Conservation (phyloP, 2,797 vertebrate species). For the Ibycter americanus region DNA sequence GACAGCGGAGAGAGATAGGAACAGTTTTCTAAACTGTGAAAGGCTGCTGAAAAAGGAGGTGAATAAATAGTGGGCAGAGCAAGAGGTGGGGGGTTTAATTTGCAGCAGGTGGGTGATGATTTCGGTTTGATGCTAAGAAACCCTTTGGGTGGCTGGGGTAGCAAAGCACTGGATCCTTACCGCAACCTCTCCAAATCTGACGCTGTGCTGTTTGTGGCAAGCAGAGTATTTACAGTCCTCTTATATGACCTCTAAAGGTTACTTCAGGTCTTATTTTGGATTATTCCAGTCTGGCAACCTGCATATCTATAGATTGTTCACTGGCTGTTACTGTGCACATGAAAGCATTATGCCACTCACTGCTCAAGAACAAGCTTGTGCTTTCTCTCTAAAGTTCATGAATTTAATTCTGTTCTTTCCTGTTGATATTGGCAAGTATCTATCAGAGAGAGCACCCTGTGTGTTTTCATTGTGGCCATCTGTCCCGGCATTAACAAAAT, state of each 20-base stretch:
- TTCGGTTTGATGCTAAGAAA: background rate
- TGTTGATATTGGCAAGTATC: slow-evolving; percentile 62
- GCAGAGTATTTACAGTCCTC: background rate
- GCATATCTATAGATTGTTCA: background rate
- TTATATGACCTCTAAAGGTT: background rate
- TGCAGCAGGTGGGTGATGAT: rapidly evolving
- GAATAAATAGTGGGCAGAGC: background rate
- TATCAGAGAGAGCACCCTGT: slow-evolving; percentile 45
- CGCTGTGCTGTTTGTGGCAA: background rate
- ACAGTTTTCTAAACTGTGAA: background rate
- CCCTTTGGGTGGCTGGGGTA: background rate
- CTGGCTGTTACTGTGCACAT: background rate
- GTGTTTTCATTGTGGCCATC: slow-evolving; percentile 58
- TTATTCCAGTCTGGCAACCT: background rate
- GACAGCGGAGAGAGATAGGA: background rate
- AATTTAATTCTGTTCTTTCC: slow-evolving; percentile 53
- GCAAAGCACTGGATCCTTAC: background rate
- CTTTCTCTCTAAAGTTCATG: slow-evolving; percentile 28
- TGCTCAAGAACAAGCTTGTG: background rate
- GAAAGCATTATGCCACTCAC: background rate
- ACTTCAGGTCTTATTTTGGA: background rate
- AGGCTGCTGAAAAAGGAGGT: background rate
- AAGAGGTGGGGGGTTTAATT: background rate
- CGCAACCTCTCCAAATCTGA: background rate
- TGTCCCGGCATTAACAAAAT: slow-evolving; percentile 51